Base-by-base conservation (phyloP, 2,113 vertebrate genomes). In the Tyto alba region DNA sequence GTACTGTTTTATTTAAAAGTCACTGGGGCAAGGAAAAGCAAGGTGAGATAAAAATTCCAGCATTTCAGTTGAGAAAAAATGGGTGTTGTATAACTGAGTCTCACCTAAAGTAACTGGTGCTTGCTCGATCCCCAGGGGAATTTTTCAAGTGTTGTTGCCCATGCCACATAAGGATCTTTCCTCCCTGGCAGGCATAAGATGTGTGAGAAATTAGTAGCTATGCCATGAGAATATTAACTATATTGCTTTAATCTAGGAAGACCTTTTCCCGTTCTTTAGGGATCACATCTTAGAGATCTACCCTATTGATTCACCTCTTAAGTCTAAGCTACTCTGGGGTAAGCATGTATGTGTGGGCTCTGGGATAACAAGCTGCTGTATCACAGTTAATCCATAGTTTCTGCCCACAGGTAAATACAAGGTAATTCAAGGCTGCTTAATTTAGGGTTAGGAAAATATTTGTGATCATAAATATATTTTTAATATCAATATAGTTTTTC, bases 301-400 rank as follows among this genome's bases (percentile, higher is more conserved):
- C 68, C 81, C 38, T 93, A 53, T 94, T 94, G 95, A 96, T 89
- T 91, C 25, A 13, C 69, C 57, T 93, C 81, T 91, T 59, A 18
- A n/a, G 11, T 14, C 63, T 88, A 14, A 92, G 84, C 80, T 41
- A 1, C 86, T 55, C 45, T 27, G 73, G 43, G 56, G 68, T 86
- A 45, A 90, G 72, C 32, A 3, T 30, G 38, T 21, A 4, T 11
- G 20, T 59, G 85, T 67, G 81, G 68, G 91, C 80, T 92, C 52
- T 43, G 83, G 83, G 47, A 40, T 87, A 87, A 72, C 47, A 59
- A 91, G 80, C 86, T 88, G 30, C 59, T 91, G 16, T 26, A 89
- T 95, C 74, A 53, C 57, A 45, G 66, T 96, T 96, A 88, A 96
- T 97, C 91, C 89, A 67, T n/a, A 29, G 30, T 11, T 45, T n/a